Evolutionary conservation across 1,140 invertebrate genomes (phyloP).

Genomic region (Procambarus virginalis): DNA sequence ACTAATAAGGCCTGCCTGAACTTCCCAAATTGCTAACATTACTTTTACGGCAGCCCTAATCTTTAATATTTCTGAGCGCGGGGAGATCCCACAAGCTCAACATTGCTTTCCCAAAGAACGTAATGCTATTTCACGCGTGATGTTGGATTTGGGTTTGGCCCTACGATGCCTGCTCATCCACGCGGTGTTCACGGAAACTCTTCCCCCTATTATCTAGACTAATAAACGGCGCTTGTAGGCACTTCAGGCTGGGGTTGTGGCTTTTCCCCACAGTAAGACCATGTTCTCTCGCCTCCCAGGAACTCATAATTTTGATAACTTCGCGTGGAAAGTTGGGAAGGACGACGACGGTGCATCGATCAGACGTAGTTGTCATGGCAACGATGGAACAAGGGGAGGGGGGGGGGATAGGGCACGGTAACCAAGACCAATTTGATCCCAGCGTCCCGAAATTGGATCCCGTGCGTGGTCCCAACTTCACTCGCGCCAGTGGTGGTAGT

Average conservation of each 20-base stretch:
- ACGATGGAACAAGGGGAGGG: constrained; percentile 5
- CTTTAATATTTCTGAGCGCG: constrained; percentile 60
- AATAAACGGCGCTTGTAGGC: not conserved
- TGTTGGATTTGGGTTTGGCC: not conserved
- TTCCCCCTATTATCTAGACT: not conserved
- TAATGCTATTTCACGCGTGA: not conserved
- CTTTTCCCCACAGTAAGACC: not conserved
- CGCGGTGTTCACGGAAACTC: not conserved
- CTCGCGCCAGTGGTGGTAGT: not conserved
- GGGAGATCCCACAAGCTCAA: constrained; percentile 23
- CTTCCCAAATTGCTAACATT: constrained; percentile 66
- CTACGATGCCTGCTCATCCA: not conserved
- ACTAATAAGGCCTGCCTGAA: constrained; percentile 60
- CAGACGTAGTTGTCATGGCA: constrained; percentile 50
- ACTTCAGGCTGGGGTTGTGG: not conserved
- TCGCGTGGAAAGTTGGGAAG: constrained; percentile 40
- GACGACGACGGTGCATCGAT: constrained; percentile 47
- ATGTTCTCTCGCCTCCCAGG: not conserved
- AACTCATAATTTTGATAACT: constrained; percentile 52
- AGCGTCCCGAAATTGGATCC: constrained; percentile 48
- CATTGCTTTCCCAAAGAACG: constrained; percentile 17
- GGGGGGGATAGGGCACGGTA: constrained; percentile 20
- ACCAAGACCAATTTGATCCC: constrained; percentile 54
- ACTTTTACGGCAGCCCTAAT: constrained; percentile 63
- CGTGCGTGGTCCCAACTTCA: constrained; percentile 12